Evolutionary conservation across 2,113 vertebrate genomes (phyloP).

Genomic region (Phrynosoma blainvillii): DNA sequence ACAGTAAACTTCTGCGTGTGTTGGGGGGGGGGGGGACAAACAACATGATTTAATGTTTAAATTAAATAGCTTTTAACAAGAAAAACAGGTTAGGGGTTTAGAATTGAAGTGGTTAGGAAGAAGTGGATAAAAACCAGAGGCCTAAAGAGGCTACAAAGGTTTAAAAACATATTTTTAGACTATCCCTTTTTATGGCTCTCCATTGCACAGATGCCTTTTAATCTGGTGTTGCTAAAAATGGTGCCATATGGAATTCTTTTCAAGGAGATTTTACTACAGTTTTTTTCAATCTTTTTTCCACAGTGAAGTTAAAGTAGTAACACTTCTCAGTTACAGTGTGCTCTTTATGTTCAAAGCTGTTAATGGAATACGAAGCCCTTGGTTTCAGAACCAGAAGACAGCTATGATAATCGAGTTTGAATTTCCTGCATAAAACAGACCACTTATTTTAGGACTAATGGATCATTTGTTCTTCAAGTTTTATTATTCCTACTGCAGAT

Average conservation of each 20-base stretch:
- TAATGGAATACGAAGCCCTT: background rate
- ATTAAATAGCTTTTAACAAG: background rate
- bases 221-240: background rate
- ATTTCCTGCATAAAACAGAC: background rate
- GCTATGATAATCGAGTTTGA: background rate
- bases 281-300: background rate
- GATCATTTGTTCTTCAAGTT: background rate
- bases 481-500: background rate
- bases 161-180: slow-evolving; percentile 25
- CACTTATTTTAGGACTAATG: background rate
- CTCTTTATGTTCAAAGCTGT: background rate
- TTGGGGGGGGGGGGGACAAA: background rate
- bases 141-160: slow-evolving; percentile 7
- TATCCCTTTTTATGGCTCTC: background rate
- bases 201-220: background rate
- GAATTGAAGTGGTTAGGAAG: background rate
- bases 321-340: background rate
- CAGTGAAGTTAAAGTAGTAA: background rate
- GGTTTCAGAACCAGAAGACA: background rate
- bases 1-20: background rate
- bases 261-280: slow-evolving; percentile 17
- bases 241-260: background rate
- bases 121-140: background rate
- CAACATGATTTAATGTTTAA: background rate
- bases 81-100: background rate